Percentiles rank a stretch among this genome's conserved stretches.
Conservation (phyloP, 2,888 invertebrate genomes). For the Elegia similella region DNA sequence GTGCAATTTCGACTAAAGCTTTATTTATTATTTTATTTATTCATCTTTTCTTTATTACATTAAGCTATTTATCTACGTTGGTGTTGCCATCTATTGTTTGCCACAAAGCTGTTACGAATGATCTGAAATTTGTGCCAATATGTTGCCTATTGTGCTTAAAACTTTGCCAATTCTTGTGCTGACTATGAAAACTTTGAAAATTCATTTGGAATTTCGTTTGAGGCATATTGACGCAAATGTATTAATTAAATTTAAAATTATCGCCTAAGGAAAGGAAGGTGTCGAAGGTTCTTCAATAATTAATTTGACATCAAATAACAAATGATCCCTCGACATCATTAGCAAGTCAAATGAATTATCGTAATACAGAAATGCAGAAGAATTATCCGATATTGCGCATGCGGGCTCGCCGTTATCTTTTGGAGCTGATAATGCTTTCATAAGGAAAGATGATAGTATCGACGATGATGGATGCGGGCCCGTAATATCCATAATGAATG, state of each 20-base stretch:
- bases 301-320: slow-evolving; percentile 48
- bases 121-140: slow-evolving; percentile 50
- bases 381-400: slow-evolving; percentile 42
- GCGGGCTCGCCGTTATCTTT: slow-evolving; percentile 52
- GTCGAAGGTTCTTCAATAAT: slow-evolving; percentile 64
- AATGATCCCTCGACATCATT: slow-evolving; percentile 67
- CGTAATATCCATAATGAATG: slow-evolving; percentile 33
- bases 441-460: slow-evolving; percentile 30
- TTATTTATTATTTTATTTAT: slow-evolving; percentile 22
- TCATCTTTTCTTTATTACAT: slow-evolving; percentile 27
- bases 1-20: slow-evolving; percentile 25
- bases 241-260: slow-evolving; percentile 18
- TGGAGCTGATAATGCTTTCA: slow-evolving; percentile 41
- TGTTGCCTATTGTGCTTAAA: slow-evolving; percentile 32
- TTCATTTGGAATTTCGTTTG: slow-evolving; percentile 19
- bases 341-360: slow-evolving; percentile 80
- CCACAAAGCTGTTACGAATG: slow-evolving; percentile 35
- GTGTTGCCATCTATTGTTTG: slow-evolving; percentile 28
- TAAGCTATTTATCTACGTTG: slow-evolving; percentile 36
- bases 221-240: slow-evolving; percentile 40
- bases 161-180: slow-evolving; percentile 25
- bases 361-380: slow-evolving; percentile 48
- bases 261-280: slow-evolving; percentile 41
- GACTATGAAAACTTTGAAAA: slow-evolving; percentile 23
- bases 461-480: slow-evolving; percentile 53